Conservation (phyloP, 2,888 invertebrate genomes). For the Rhagophthalmus giganteus region DNA sequence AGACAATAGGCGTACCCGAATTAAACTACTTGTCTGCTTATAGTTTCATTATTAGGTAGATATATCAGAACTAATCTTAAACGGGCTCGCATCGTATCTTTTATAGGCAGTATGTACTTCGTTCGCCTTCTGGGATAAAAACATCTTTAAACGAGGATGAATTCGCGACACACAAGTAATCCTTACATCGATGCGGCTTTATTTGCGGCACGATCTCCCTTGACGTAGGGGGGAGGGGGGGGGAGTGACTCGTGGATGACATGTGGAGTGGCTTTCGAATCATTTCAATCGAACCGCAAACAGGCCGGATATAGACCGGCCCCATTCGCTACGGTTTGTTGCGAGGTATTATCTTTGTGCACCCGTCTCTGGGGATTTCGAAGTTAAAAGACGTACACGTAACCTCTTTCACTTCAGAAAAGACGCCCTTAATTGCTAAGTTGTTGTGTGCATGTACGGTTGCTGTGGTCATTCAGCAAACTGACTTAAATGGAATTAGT, state of each 20-base stretch:
- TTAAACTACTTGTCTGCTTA: not conserved
- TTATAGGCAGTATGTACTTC: too few relatives aligned
- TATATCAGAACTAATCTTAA: slow-evolving; percentile 20
- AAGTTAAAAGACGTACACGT: slow-evolving; percentile 41
- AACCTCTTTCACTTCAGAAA: slow-evolving; percentile 38
- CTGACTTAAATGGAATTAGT: slow-evolving; percentile 50
- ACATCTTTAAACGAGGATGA: slow-evolving; percentile 24
- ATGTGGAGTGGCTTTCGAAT: slow-evolving; percentile 51
- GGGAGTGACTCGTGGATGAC: slow-evolving; percentile 49
- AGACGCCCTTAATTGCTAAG: slow-evolving; percentile 42
- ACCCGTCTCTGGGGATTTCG: slow-evolving; percentile 38
- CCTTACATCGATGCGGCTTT: slow-evolving; percentile 50
- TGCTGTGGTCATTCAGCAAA: slow-evolving; percentile 49
- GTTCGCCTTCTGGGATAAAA: slow-evolving; percentile 27
- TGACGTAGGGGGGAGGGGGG: slow-evolving; percentile 39
- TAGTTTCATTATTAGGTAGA: slow-evolving; percentile 14
- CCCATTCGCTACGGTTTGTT: slow-evolving; percentile 42
- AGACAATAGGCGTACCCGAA: not conserved
- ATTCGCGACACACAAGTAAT: slow-evolving; percentile 43
- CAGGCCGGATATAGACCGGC: slow-evolving; percentile 38
- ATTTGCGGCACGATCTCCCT: slow-evolving; percentile 47
- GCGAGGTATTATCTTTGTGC: slow-evolving; percentile 47
- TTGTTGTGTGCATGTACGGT: slow-evolving; percentile 34
- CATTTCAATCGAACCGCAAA: slow-evolving; percentile 53
- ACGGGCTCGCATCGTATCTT: slow-evolving; percentile 11